phyloP scores from a whole-genome alignment of 2,888 invertebrate species.

The Myopa tessellatipennis region DNA sequence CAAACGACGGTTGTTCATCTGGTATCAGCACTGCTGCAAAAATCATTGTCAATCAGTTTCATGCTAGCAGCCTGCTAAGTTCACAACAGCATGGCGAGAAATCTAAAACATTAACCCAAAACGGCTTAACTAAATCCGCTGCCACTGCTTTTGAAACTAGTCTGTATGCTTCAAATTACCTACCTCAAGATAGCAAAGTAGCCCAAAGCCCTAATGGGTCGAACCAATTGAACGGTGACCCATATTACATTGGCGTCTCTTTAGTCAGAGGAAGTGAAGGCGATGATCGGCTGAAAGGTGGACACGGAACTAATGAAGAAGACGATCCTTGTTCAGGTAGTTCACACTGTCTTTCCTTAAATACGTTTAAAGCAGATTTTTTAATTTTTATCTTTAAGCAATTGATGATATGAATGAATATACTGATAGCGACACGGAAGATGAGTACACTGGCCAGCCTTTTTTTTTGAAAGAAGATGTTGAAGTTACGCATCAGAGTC shows the following conservation, averaged over 20 bases:
- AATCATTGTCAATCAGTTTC: conserved; percentile 66
- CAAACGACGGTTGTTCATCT: conserved; percentile 14
- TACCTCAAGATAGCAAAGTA: conserved; percentile 48
- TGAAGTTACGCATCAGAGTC: conserved; percentile 57
- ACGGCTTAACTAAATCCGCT: conserved; percentile 61
- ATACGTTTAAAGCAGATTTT: not conserved
- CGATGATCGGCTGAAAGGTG: conserved; percentile 39
- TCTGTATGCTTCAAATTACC: conserved; percentile 60
- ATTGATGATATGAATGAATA: conserved; percentile 63
- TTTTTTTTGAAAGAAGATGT: conserved; percentile 59
- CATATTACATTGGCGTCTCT: conserved; percentile 55
- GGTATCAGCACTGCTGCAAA: conserved; percentile 49
- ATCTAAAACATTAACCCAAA: conserved; percentile 59
- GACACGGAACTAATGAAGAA: conserved; percentile 46
- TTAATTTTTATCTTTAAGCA: conserved; percentile 48
- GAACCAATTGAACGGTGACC: conserved; percentile 47
- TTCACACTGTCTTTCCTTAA: not conserved
- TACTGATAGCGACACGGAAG: conserved; percentile 62
- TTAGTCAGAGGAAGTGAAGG: conserved; percentile 47
- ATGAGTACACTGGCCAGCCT: conserved; percentile 63
- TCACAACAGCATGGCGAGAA: conserved; percentile 60
- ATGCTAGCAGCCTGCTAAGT: conserved; percentile 64
- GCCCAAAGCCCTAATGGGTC: conserved; percentile 34
- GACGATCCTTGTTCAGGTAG: conserved; percentile 62
- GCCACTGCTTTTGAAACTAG: conserved; percentile 61